These are phyloP conservation scores for Myiagra hebetior DNA, from an alignment of 2,113 vertebrate species.

Conservation along the genomic window DNA sequence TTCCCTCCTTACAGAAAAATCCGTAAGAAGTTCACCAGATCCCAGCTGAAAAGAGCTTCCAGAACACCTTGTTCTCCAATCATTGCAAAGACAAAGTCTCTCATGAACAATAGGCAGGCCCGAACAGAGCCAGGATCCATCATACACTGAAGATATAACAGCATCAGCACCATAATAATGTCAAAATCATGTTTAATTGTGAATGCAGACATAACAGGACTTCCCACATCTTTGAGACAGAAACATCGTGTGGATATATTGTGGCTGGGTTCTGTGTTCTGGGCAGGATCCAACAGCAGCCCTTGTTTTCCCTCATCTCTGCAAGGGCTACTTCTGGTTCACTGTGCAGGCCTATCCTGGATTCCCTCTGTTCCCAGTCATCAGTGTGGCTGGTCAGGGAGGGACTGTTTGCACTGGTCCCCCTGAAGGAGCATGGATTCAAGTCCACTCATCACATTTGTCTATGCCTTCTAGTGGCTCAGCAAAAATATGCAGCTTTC, in stretches of 20 bases:
- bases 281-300: conserved; percentile 16
- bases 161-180: background rate
- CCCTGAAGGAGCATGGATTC: background rate
- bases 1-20: conserved; percentile 60
- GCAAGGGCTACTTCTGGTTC: conserved; percentile 24
- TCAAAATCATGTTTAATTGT: conserved; percentile 4
- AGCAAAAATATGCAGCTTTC: background rate
- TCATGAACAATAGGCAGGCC: conserved; percentile 52
- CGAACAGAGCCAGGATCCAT: conserved; percentile 33
- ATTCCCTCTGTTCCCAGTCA: background rate
- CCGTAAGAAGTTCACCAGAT: conserved; percentile 67
- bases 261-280: background rate
- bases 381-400: background rate
- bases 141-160: conserved; percentile 51
- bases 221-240: background rate
- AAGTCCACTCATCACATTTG: background rate
- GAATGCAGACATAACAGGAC: background rate
- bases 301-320: background rate
- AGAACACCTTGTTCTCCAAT: conserved; percentile 59
- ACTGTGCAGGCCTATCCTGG: background rate
- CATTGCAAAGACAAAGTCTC: conserved; percentile 38
- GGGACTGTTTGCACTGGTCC: background rate
- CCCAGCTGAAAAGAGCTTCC: conserved; percentile 69
- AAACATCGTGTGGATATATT: background rate
- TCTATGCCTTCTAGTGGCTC: background rate